Percentiles rank a stretch among this genome's conserved stretches.
phyloP scores from a whole-genome alignment of 2,113 vertebrate genomes.

The Capra hircus region DNA sequence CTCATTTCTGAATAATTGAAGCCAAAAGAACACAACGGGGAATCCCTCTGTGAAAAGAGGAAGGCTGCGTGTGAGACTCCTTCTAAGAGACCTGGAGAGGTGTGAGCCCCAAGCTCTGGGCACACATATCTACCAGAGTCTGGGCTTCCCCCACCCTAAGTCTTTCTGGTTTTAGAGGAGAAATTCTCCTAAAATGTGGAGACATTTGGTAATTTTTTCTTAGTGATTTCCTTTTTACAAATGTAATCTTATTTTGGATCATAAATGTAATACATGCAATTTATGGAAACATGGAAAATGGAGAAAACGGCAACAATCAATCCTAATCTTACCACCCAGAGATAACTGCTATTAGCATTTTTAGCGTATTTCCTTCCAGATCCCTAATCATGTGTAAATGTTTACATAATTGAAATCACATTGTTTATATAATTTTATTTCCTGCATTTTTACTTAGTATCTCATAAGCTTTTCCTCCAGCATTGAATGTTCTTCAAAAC shows the following conservation, averaged over 20 bases:
- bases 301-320: not conserved
- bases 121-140: rapidly evolving
- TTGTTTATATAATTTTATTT: conserved; percentile 50
- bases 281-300: conserved; percentile 26
- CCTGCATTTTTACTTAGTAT: not conserved
- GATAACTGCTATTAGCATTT: conserved; percentile 35
- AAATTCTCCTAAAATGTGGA: not conserved
- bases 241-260: conserved; percentile 36
- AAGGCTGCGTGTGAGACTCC: not conserved
- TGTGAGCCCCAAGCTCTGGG: not conserved
- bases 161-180: not conserved
- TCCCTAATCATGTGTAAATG: conserved; percentile 46
- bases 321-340: conserved; percentile 46
- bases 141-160: too few species aligned
- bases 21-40: not conserved
- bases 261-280: not conserved
- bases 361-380: conserved; percentile 15
- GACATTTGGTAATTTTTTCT: not conserved
- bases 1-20: not conserved
- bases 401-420: conserved; percentile 52
- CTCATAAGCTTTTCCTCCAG: conserved; percentile 20
- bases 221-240: conserved; percentile 39
- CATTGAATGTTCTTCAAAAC: not conserved
- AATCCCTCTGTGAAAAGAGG: not conserved
- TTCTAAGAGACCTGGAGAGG: too few species aligned